Percentiles rank a stretch among this genome's conserved stretches.
These are phyloP conservation scores for Apamea anceps DNA, from an alignment of 2,888 invertebrate species.

Conservation along the genomic window DNA sequence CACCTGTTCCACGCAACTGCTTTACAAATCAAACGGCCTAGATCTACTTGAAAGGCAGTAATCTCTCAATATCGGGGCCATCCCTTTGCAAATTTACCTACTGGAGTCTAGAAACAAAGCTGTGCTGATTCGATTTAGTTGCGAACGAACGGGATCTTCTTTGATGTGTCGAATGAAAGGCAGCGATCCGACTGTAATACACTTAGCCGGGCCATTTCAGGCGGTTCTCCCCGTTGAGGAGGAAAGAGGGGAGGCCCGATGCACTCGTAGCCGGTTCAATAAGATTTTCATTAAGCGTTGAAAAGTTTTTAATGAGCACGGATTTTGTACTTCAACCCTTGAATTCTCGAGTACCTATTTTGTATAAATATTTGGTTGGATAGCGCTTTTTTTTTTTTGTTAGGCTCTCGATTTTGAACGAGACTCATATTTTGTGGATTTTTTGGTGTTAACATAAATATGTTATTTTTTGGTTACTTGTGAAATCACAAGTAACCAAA, in stretches of 20 bases:
- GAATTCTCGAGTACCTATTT: slow-evolving; percentile 67
- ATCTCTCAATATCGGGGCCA: slow-evolving; percentile 69
- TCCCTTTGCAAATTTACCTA: slow-evolving; percentile 80
- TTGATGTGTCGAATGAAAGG: slow-evolving; percentile 90
- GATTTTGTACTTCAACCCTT: slow-evolving; percentile 81
- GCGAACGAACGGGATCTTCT: slow-evolving; percentile 87
- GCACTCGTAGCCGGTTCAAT: slow-evolving; percentile 85
- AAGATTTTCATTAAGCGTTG: slow-evolving; percentile 89
- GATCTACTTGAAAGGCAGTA: slow-evolving; percentile 62
- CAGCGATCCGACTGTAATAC: slow-evolving; percentile 89
- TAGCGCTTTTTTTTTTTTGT: slow-evolving; percentile 51
- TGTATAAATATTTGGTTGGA: slow-evolving; percentile 58
- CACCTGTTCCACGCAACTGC: slow-evolving; percentile 40
- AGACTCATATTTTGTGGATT: neutral
- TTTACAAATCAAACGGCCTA: slow-evolving; percentile 60
- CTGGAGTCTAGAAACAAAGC: slow-evolving; percentile 86
- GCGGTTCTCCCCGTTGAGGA: slow-evolving; percentile 69
- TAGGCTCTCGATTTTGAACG: slow-evolving; percentile 4
- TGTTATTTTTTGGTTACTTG: too few relatives aligned
- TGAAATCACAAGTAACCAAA: neutral
- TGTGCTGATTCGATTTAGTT: slow-evolving; percentile 87
- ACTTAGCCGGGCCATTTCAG: slow-evolving; percentile 89
- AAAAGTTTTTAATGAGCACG: slow-evolving; percentile 88
- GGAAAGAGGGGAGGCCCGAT: slow-evolving; percentile 67
- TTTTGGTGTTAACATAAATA: neutral